phyloP scores from a whole-genome alignment of 1,140 invertebrate species.

The Colletes gigas region DNA sequence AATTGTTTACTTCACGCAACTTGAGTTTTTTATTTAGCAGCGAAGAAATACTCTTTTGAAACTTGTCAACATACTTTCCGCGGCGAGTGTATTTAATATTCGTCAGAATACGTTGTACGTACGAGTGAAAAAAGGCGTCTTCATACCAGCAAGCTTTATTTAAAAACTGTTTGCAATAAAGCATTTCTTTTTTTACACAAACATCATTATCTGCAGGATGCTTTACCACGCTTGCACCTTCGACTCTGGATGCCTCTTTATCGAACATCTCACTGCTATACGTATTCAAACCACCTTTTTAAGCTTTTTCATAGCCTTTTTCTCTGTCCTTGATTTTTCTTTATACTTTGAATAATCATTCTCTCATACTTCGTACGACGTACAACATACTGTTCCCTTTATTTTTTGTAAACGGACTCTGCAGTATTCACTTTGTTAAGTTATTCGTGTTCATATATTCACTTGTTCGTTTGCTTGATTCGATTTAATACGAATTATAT shows the following conservation, averaged over 20 bases:
- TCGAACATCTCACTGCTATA: not conserved
- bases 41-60: too few relatives aligned
- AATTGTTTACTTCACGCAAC: too few relatives aligned
- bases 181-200: not conserved
- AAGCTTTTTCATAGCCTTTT: not conserved
- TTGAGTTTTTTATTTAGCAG: too few relatives aligned
- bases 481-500: not conserved
- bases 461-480: fast-evolving
- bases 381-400: not conserved
- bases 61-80: too few relatives aligned
- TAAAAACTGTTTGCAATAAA: not conserved
- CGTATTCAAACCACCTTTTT: not conserved
- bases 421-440: not conserved
- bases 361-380: not conserved
- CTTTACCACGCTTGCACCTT: not conserved
- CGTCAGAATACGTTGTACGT: not conserved
- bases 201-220: not conserved
- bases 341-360: not conserved
- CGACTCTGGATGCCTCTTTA: not conserved
- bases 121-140: not conserved
- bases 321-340: not conserved
- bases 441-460: not conserved
- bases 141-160: not conserved
- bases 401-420: not conserved
- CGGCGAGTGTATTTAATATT: too few relatives aligned